Base-by-base conservation (phyloP, 2,888 invertebrate genomes). In the Xiphydria camelus region DNA sequence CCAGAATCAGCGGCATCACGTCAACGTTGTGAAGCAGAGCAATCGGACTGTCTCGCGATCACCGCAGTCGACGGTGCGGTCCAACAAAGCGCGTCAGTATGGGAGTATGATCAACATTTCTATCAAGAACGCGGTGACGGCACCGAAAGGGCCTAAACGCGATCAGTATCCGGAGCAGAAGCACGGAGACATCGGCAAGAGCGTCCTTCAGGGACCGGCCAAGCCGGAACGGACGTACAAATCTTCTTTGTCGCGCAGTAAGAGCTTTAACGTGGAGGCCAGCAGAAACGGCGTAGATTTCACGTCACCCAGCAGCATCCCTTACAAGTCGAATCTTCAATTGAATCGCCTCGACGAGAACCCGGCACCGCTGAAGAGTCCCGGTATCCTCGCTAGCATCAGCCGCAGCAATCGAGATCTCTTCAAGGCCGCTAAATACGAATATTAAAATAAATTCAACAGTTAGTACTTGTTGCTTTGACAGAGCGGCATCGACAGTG, bases 241-340 rank as follows among this genome's bases (percentile, higher is more conserved):
- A 68, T 84, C 88, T 15, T 78, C 79, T 41, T 77, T 91, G 29
- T 84, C 87, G 49, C 81, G 91, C 47, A 91, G 91, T 76, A 89
- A 91, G 76, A 91, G 91, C 73, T 89, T 91, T 78, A 91, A 89
- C 80, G 87, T 89, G 59, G 88, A 90, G 63, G 86, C 84, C 34
- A 76, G 76, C 49, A 79, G 78, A 41, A 78, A 79, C 62, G 61
- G 50, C 1, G 35, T 38, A 4, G 60, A 63, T 1, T 45, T 49
- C 4, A 72, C 49, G 59, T 75, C 59, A 61, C 43, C 53, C 2
- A 23, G 23, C 12, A 46, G 52, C 4, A 47, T 80, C 44, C 84
- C 87, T 75, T 87, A 88, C 75, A 88, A 88, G 70, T 89, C 89
- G 3, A 89, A 87, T 73, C 87, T 89, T 22, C 89, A 90, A 68